phyloP scores from a whole-genome alignment of 2,888 invertebrate genomes.

The Caenorhabditis sulstoni region DNA sequence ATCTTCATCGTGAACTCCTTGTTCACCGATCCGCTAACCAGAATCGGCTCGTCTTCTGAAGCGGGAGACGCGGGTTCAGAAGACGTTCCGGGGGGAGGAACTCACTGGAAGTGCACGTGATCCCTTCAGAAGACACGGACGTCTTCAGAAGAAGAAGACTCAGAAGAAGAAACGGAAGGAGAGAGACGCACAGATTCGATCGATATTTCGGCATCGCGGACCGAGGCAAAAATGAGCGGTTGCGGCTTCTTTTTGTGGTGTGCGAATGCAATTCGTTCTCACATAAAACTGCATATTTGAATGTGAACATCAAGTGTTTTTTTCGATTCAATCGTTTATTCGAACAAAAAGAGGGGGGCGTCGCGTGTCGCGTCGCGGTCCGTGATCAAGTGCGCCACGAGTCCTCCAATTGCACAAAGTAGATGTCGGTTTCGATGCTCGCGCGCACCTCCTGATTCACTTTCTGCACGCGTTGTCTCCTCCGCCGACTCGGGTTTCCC shows the following conservation, averaged over 20 bases:
- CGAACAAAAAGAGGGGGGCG: no score
- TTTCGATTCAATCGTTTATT: no score
- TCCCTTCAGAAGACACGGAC: neutral
- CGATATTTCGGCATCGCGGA: conserved; percentile 28
- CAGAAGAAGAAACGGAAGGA: neutral
- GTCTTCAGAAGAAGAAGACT: conserved; percentile 4
- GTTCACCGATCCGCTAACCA: conserved; percentile 46
- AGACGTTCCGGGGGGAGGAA: neutral
- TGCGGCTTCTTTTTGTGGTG: neutral
- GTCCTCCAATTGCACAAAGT: conserved; percentile 43
- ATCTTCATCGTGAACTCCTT: conserved; percentile 49
- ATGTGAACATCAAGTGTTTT: no score
- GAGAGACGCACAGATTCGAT: neutral
- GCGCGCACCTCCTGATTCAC: conserved; percentile 17
- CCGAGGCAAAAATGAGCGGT: neutral
- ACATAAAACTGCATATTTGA: conserved; percentile 20
- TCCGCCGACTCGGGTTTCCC: neutral
- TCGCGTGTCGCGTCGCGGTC: no score
- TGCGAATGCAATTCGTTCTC: conserved; percentile 19
- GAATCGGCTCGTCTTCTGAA: conserved; percentile 57
- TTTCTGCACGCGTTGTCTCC: neutral
- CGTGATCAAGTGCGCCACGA: conserved; percentile 13
- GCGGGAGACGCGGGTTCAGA: neutral
- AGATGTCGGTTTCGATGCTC: conserved; percentile 37
- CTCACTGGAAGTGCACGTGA: conserved; percentile 43